Evolutionary conservation across 2,113 vertebrate species (phyloP).

Genomic region (Triplophysa siluroides): DNA sequence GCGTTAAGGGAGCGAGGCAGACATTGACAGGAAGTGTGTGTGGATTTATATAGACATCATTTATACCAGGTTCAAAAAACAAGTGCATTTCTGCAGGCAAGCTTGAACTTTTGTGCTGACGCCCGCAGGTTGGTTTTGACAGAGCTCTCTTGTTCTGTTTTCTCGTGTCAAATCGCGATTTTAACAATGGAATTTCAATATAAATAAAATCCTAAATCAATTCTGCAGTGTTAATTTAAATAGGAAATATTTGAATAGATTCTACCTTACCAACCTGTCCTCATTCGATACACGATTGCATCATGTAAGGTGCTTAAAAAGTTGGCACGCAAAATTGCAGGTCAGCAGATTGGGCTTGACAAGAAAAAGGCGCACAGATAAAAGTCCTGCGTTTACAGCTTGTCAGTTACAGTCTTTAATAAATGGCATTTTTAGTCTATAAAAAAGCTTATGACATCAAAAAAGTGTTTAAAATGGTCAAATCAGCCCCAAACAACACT

Average conservation of each 20-base stretch:
- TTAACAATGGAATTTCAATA: constrained; percentile 64
- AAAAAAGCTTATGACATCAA: neutral
- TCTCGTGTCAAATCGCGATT: constrained; percentile 56
- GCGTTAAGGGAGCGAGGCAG: constrained; percentile 49
- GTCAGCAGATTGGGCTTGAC: constrained; percentile 35
- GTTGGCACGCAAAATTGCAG: constrained; percentile 30
- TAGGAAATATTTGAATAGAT: constrained; percentile 18
- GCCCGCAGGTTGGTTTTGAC: constrained; percentile 65
- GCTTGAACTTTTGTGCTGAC: constrained; percentile 70
- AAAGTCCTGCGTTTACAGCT: constrained; percentile 32
- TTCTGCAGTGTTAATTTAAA: constrained; percentile 40
- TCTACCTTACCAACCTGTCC: neutral
- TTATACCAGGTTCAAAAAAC: constrained; percentile 64
- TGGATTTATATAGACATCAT: constrained; percentile 65
- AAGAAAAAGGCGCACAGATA: constrained; percentile 24
- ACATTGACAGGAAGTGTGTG: constrained; percentile 43
- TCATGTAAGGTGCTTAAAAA: constrained; percentile 13
- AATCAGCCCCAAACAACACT: too few relatives aligned
- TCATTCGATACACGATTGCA: neutral
- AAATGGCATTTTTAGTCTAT: constrained; percentile 36
- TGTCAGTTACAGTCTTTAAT: constrained; percentile 16
- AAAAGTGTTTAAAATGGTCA: neutral
- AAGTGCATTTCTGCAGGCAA: constrained; percentile 58
- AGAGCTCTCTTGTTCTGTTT: constrained; percentile 61
- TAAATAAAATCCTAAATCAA: constrained; percentile 60